These are phyloP conservation scores for Macrosoma leucophasiata DNA, from an alignment of 2,888 invertebrate genomes.

Conservation along the genomic window DNA sequence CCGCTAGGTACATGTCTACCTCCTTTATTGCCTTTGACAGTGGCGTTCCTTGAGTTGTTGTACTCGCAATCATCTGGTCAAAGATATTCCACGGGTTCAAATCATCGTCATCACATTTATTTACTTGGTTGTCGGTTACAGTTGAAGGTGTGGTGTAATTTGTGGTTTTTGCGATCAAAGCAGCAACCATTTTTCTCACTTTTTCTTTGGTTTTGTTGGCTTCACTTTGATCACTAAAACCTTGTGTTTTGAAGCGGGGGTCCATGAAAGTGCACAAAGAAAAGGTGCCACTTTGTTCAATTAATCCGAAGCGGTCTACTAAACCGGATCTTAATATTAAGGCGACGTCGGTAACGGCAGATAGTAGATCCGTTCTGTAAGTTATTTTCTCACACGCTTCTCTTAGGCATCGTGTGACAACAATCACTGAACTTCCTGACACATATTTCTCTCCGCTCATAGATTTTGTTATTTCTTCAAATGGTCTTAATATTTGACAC, in stretches of 20 bases:
- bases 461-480: background rate
- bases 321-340: constrained; percentile 15
- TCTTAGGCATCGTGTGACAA: constrained; percentile 23
- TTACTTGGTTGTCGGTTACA: too few relatives aligned
- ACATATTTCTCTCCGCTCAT: constrained; percentile 22
- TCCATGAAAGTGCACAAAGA: constrained; percentile 25
- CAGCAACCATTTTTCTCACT: constrained; percentile 14
- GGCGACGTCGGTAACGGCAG: background rate
- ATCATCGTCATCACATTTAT: too few relatives aligned
- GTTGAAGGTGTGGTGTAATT: too few relatives aligned
- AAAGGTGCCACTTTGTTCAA: constrained; percentile 25
- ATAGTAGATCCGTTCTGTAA: background rate
- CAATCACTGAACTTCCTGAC: constrained; percentile 22
- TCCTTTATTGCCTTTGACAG: constrained; percentile 11
- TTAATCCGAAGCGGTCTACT: constrained; percentile 12
- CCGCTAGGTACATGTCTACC: background rate
- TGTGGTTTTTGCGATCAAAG: constrained; percentile 13
- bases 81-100: background rate
- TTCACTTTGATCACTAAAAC: constrained; percentile 17
- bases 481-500: background rate
- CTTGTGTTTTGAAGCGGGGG: constrained; percentile 20
- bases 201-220: constrained; percentile 18
- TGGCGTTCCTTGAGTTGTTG: background rate
- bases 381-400: constrained; percentile 11
- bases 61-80: background rate